phyloP scores from a whole-genome alignment of 2,113 vertebrate species.

The Vulpes lagopus region DNA sequence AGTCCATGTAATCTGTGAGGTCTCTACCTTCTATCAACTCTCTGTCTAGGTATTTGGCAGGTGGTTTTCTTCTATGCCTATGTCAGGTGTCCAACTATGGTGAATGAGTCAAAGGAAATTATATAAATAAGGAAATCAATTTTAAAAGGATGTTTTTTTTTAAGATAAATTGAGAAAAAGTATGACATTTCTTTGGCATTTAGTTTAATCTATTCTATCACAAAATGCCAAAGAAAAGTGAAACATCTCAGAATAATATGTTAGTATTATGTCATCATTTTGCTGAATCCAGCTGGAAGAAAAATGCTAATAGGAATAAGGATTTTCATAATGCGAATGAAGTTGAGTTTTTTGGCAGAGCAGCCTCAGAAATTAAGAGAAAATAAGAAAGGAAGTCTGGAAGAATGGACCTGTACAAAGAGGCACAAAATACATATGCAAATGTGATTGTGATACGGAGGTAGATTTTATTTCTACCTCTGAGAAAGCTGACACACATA shows the following conservation, averaged over 20 bases:
- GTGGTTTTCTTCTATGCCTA: accelerated
- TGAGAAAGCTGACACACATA: not conserved
- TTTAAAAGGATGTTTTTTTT: not conserved
- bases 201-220: not conserved
- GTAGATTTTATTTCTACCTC: not conserved
- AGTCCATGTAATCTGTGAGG: accelerated
- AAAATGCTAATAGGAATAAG: not conserved
- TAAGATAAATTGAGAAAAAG: not conserved
- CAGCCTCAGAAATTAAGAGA: not conserved
- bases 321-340: not conserved
- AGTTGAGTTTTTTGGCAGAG: not conserved
- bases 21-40: not conserved
- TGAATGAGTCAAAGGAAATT: not conserved
- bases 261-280: not conserved
- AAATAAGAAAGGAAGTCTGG: not conserved
- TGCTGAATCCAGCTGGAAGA: not conserved
- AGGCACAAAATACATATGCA: not conserved
- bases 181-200: not conserved
- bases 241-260: not conserved
- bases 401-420: not conserved
- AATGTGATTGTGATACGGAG: not conserved
- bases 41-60: not conserved
- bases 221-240: constrained; percentile 32
- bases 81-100: not conserved
- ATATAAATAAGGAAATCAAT: not conserved